These are phyloP conservation scores for Pangasius mekongensis DNA, from an alignment of 2,797 vertebrate species.

Conservation along the genomic window DNA sequence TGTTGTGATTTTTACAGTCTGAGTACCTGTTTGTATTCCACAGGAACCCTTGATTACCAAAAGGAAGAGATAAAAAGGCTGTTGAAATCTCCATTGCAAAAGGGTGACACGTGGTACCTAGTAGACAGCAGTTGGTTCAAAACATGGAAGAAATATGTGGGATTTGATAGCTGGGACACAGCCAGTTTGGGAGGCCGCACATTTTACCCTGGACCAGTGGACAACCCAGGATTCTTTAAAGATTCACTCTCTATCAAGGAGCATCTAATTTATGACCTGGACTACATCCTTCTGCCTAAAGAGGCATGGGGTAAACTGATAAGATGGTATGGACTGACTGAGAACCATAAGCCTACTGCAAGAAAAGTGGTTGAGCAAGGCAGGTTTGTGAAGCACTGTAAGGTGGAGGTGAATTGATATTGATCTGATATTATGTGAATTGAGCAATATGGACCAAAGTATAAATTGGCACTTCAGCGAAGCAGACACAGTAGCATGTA, in stretches of 20 bases:
- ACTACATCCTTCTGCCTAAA: constrained; percentile 94
- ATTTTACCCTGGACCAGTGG: constrained; percentile 94
- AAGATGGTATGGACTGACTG: constrained; percentile 93
- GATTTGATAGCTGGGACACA: constrained; percentile 92
- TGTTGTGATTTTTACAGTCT: neutral
- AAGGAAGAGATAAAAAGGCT: neutral
- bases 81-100: neutral
- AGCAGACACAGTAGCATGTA: constrained; percentile 92
- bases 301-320: constrained; percentile 96
- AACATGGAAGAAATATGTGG: constrained; percentile 99
- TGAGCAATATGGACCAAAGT: constrained; percentile 89
- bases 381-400: constrained; percentile 98
- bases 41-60: neutral
- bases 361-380: constrained; percentile 96
- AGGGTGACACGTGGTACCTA: constrained; percentile 79
- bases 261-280: constrained; percentile 95
- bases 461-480: constrained; percentile 95
- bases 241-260: constrained; percentile 92
- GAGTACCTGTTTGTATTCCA: neutral
- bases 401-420: constrained; percentile 81
- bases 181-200: constrained; percentile 83
- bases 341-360: constrained; percentile 90
- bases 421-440: constrained; percentile 88
- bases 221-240: constrained; percentile 92
- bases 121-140: constrained; percentile 98